Conservation (phyloP, 2,113 vertebrate species). For the Crotophaga sulcirostris region DNA sequence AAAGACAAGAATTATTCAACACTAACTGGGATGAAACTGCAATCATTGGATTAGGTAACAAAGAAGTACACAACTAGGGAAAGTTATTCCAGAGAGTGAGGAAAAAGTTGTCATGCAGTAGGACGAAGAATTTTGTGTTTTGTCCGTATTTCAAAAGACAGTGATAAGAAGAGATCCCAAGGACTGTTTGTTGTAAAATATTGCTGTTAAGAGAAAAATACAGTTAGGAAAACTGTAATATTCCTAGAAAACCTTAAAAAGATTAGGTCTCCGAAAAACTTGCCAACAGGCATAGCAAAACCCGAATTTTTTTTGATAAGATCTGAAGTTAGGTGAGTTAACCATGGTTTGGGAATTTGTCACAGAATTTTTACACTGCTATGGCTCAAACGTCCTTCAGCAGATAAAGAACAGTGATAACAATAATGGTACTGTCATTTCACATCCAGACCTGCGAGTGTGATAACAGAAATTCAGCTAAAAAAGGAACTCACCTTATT, state of each 20-base stretch:
- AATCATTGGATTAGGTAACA: not conserved
- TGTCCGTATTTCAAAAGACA: not conserved
- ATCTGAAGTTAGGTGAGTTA: not conserved
- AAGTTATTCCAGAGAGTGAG: not conserved
- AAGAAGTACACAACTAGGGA: not conserved
- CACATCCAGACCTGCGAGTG: not conserved
- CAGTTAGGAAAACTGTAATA: no score
- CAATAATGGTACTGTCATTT: constrained; percentile 30
- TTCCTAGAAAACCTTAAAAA: not conserved
- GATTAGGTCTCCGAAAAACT: not conserved
- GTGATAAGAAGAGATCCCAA: not conserved
- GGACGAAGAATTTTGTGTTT: not conserved
- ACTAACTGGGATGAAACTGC: not conserved
- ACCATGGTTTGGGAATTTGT: not conserved
- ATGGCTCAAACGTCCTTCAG: constrained; percentile 14
- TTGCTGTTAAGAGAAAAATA: not conserved
- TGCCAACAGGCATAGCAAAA: not conserved
- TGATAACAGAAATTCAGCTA: not conserved
- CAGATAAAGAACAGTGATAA: constrained; percentile 13
- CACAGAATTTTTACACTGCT: not conserved
- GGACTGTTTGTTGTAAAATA: not conserved
- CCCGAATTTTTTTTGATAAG: not conserved
- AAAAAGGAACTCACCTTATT: not conserved
- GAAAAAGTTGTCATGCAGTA: not conserved
- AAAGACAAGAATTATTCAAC: not conserved